Base-by-base conservation (phyloP, 2,888 invertebrate genomes). In the Philereme vetulata region DNA sequence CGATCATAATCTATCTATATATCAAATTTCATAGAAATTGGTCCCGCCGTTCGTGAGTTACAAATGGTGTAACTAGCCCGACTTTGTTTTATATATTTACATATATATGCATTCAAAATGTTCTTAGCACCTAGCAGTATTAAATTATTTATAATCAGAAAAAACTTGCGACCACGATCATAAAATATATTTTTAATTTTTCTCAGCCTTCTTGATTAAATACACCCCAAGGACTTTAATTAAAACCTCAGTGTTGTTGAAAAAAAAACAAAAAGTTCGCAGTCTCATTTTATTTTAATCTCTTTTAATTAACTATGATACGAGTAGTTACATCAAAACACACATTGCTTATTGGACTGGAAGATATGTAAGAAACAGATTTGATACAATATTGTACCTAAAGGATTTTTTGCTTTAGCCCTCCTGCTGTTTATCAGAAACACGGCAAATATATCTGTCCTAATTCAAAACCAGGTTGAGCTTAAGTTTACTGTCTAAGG, bases 221-320 rank as follows among this genome's bases (percentile, higher is more conserved):
- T 4, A 42, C 43, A 38, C 53, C 6, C 33, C 5, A 33, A 33
- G 40, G n/a, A 7, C 48, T 57, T 52, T 38, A 52, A 49, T 34
- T 44, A 52, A 43, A 5, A 11, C 38, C 40, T 54, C 34, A 51
- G 35, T 62, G 38, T 59, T 58, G 51, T 64, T 64, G 60, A 62
- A 65, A 66, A 56, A 67, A 64, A 76, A 82, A 81, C 72, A 71
- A 56, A 67, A 72, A 72, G 78, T 78, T 86, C 88, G 90, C 91
- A 92, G 91, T 92, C 91, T 92, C 86, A 88, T 91, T 90, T 90
- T 86, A 85, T 75, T 72, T 69, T 83, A 87, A 85, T 79, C 76
- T 86, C 82, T 84, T 82, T 80, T 82, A 83, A 81, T 81, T 74
- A 80, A 88, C 86, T 90, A 88, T 86, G 83, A 84, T 21, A 21